Base-by-base conservation (phyloP, 2,113 vertebrate species). In the Apaloderma vittatum region DNA sequence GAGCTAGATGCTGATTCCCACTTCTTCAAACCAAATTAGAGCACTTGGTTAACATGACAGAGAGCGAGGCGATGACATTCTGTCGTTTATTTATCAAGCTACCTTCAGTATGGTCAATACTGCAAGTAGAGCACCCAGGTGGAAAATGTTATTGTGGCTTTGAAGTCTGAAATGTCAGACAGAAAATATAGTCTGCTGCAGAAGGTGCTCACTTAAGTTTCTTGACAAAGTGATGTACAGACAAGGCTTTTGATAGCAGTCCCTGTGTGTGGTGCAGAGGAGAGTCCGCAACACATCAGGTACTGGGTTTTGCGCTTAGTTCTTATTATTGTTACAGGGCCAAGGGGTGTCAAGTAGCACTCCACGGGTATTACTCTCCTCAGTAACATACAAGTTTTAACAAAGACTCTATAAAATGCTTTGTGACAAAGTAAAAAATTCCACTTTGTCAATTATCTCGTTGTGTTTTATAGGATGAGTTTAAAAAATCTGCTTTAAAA, bases 361-460 rank as follows among this genome's bases (percentile, higher is more conserved):
- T 66, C 45, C 18, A 24, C 14, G 52, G 16, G 21, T 12, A 48
- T 21, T 5, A 6, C 30, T 89, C 8, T 91, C 75, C 61, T 85
- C 80, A 40, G 71, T 22, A 49, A 62, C 67, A 46, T 45, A 45
- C 7, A 29, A 12, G 32, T 30, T 27, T 24, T 70, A 74, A 46
- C 36, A 32, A 84, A 79, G 59, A 21, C n/a, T 27, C 46, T 43
- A 23, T 27, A 26, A 78, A 84, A 67, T 46, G 30, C 22, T 73
- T 51, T 71, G n/a, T 70, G 30, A 67, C 20, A 55, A 94, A 65
- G 83, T 34, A 20, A 83, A 90, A 71, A 71, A 54, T 40, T 54
- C n/a, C 43, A 12, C 36, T 84, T 57, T 88, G 43, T 43, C 80
- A 76, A n/a, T 94, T 91, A 70, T 59, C 54, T 67, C 80, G 89